Evolutionary conservation across 2,797 vertebrate genomes (phyloP).

Genomic region (Rhynchotus rufescens): DNA sequence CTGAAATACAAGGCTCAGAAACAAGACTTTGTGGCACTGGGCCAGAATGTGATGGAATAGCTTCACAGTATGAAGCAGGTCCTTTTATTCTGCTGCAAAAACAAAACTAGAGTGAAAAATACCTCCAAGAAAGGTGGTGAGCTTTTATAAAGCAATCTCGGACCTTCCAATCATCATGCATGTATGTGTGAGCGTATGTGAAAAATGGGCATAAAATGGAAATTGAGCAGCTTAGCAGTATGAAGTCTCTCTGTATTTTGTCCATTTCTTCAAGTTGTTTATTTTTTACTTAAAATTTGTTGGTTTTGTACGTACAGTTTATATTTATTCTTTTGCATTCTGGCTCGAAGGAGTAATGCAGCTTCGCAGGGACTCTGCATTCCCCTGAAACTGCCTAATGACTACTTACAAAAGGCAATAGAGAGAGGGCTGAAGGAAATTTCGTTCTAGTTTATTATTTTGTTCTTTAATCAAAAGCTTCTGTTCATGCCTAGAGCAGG

Average conservation of each 20-base stretch:
- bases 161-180: neutral
- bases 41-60: neutral
- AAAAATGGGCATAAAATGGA: neutral
- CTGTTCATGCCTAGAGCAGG: neutral
- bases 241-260: neutral
- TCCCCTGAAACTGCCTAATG: neutral
- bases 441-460: slow-evolving; percentile 3
- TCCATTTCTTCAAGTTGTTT: neutral
- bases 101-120: neutral
- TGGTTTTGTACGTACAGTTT: too few species aligned
- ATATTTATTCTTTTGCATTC: neutral
- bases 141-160: neutral
- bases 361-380: neutral
- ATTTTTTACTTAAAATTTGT: neutral
- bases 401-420: neutral
- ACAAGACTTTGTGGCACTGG: neutral
- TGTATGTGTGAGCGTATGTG: neutral
- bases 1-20: neutral
- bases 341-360: neutral
- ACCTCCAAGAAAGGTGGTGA: neutral
- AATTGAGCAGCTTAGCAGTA: neutral
- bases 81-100: neutral
- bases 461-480: neutral
- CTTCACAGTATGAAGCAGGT: neutral
- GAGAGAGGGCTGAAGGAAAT: neutral